Conservation (phyloP, 1,140 invertebrate genomes). For the Belonocnema kinseyi region DNA sequence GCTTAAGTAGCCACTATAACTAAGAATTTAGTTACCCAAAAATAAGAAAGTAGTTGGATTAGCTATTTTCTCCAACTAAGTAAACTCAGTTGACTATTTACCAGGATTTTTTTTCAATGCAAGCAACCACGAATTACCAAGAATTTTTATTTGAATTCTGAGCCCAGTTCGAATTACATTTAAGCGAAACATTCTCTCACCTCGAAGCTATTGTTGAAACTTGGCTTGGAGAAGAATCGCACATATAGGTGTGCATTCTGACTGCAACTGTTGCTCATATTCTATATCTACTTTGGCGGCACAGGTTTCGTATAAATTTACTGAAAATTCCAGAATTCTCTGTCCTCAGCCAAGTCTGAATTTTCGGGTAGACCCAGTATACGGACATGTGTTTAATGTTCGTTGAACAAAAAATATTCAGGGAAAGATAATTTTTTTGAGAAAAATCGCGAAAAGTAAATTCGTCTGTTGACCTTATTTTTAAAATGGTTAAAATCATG, state of each 20-base stretch:
- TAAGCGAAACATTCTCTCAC: neutral
- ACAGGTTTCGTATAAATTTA: conserved; percentile 4
- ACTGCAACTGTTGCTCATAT: conserved; percentile 14
- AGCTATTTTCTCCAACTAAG: too few species aligned
- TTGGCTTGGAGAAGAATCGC: conserved; percentile 6
- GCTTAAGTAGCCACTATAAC: too few species aligned
- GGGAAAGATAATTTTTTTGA: too few species aligned
- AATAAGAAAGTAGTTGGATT: too few species aligned
- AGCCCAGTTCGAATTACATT: conserved; percentile 2
- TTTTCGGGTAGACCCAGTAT: neutral
- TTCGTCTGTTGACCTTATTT: too few species aligned
- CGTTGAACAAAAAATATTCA: too few species aligned
- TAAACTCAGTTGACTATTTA: too few species aligned
- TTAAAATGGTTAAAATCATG: too few species aligned
- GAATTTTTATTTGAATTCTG: neutral
- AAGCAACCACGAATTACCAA: neutral
- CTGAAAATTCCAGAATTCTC: conserved; percentile 6
- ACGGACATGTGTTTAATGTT: too few species aligned
- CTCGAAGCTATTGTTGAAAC: conserved; percentile 23
- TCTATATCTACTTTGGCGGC: neutral
- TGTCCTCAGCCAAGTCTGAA: neutral
- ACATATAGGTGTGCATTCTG: neutral
- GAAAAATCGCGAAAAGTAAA: too few species aligned
- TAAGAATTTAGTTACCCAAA: too few species aligned
- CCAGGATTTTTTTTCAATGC: too few species aligned